phyloP scores from a whole-genome alignment of 37 sponge, comb jelly and placozoan genomes.

The Aplysina aerophoba region DNA sequence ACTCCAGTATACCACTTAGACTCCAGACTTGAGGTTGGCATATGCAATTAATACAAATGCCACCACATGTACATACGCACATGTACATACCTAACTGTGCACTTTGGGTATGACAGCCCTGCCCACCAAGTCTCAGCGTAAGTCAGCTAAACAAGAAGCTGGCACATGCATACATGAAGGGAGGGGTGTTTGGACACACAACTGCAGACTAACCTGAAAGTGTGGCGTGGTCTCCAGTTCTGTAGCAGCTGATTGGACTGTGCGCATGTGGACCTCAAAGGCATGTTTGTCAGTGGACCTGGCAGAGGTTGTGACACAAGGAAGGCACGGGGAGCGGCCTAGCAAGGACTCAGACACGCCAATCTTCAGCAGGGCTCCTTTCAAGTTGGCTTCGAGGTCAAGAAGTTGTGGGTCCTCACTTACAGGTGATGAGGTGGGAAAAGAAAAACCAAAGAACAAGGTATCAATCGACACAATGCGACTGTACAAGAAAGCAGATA shows the following conservation, averaged over 20 bases:
- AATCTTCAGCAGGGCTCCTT: not conserved
- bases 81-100: not conserved
- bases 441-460: not conserved
- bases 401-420: not conserved
- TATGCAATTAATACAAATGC: too few species aligned
- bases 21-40: too few species aligned
- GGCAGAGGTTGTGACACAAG: too few species aligned
- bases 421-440: not conserved
- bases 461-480: too few species aligned
- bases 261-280: conserved; percentile 7
- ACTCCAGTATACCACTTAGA: too few species aligned
- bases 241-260: not conserved
- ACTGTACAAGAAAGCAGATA: too few species aligned
- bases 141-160: not conserved
- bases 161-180: not conserved
- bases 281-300: not conserved
- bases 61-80: not conserved
- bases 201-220: not conserved
- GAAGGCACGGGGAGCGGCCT: not conserved
- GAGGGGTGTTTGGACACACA: not conserved
- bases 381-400: not conserved
- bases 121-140: not conserved
- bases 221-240: conserved; percentile 15
- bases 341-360: not conserved
- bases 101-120: not conserved